Base-by-base conservation (phyloP, 2,888 invertebrate genomes). In the Leptogaster cylindrica region DNA sequence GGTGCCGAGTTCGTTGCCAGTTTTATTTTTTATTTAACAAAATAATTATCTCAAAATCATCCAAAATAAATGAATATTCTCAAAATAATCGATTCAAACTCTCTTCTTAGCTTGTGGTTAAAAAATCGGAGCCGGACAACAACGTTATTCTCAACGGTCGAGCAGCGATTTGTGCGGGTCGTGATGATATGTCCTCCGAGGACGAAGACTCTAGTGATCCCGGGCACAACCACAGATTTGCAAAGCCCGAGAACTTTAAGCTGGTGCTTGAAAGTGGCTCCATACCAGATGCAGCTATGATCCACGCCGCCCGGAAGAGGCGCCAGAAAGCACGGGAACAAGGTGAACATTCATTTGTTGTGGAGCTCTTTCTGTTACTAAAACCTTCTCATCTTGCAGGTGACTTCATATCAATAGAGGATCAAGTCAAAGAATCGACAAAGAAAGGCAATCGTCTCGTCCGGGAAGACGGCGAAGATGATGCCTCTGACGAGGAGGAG, bases 271-370 rank as follows among this genome's bases (percentile, higher is more conserved):
- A 90, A 81, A 90, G 92, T 77, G 97, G 97, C 12, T 90, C 89
- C 73, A 97, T 97, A 77, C 97, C 98, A 7, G 97, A 98, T 84
- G 97, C 98, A 7, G 95, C 95, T 63, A 92, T 96, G 86, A 98
- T 99, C 79, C 97, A 97, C 83, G 95, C 95, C 72, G 97, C 97
- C 8, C 87, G 97, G 76, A 98, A 98, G 82, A 88, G 92, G 70
- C 85, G 98, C 75, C 97, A 97, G 83, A 88, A 93, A 84, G 95
- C 96, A 71, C 85, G 97, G 79, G 95, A 95, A 83, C 86, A 89
- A 79, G 87, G 88, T 75, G 69, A 31, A 6, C 20, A 28, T 16
- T 27, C 7, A 23, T 20, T n/a, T 16, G 28, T 14, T 65, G n/a
- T n/a, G 51, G 25, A n/a, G n/a, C n/a, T n/a, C n/a, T n/a, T n/a